phyloP scores from a whole-genome alignment of 2,113 vertebrate genomes.

The Penelope pileata region DNA sequence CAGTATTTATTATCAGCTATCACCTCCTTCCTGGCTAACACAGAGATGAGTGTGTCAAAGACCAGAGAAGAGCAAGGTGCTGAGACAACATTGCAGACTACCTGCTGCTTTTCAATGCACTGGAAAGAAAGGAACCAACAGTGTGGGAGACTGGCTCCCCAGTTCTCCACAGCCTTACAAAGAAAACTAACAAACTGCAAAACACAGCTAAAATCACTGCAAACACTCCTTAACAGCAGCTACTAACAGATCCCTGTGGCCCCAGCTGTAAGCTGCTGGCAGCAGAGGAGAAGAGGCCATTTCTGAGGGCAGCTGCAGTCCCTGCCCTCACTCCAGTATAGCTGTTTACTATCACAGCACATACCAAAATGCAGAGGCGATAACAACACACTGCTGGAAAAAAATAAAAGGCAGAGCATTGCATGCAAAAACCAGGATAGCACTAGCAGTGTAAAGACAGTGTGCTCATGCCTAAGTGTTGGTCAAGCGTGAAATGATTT shows the following conservation, averaged over 20 bases:
- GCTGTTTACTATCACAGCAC: fast-evolving
- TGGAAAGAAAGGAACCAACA: neutral
- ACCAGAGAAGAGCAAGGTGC: neutral
- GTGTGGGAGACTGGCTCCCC: neutral
- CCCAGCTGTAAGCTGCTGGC: neutral
- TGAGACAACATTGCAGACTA: neutral
- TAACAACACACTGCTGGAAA: fast-evolving
- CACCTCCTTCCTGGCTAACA: neutral
- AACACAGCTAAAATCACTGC: neutral
- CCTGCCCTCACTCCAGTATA: fast-evolving
- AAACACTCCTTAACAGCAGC: neutral
- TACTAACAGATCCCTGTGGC: neutral
- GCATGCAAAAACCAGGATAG: fast-evolving
- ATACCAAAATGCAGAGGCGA: neutral
- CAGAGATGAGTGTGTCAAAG: neutral
- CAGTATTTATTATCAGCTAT: neutral
- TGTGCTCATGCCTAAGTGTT: neutral
- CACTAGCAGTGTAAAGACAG: fast-evolving
- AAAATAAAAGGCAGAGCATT: neutral
- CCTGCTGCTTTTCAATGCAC: neutral
- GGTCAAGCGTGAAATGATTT: neutral
- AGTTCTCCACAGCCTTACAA: neutral
- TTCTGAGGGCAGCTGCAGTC: neutral
- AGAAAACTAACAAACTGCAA: neutral
- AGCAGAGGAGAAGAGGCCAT: fast-evolving